A percentile compares a stretch with the other conserved stretches of the same genome.
Evolutionary conservation across 2,113 vertebrate genomes (phyloP).

Genomic region (Kryptolebias marmoratus): DNA sequence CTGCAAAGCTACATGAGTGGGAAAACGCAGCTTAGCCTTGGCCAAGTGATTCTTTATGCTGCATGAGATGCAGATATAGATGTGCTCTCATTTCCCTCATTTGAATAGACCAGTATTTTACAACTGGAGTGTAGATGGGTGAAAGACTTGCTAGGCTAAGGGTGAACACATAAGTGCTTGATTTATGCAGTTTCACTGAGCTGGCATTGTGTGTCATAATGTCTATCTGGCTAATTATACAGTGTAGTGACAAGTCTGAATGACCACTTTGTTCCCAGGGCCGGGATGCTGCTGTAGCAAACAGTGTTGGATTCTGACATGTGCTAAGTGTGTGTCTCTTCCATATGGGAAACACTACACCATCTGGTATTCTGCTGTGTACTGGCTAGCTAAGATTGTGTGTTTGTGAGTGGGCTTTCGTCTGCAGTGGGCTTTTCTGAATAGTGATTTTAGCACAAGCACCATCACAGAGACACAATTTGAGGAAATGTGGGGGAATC

Average conservation of each 20-base stretch:
- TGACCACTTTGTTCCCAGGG: slow-evolving; percentile 91
- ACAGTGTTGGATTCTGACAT: slow-evolving; percentile 80
- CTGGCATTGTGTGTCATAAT: slow-evolving; percentile 92
- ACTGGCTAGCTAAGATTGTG: slow-evolving; percentile 68
- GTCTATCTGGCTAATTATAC: slow-evolving; percentile 90
- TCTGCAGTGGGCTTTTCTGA: slow-evolving; percentile 53
- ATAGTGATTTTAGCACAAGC: slow-evolving; percentile 61
- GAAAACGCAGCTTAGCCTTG: slow-evolving; percentile 24
- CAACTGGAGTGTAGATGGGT: slow-evolving; percentile 51
- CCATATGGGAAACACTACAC: slow-evolving; percentile 79
- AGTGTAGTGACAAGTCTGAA: slow-evolving; percentile 85
- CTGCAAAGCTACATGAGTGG: slow-evolving; percentile 1
- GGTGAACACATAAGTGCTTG: slow-evolving; percentile 88
- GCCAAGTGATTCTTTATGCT: slow-evolving; percentile 32
- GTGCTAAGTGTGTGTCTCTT: slow-evolving; percentile 76
- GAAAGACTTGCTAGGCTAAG: slow-evolving; percentile 71
- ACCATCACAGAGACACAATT: slow-evolving; percentile 43
- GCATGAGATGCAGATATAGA: slow-evolving; percentile 37
- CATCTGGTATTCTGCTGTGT: slow-evolving; percentile 77
- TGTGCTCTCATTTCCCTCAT: slow-evolving; percentile 31
- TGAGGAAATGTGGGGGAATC: slow-evolving; percentile 48
- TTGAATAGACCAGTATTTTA: slow-evolving; percentile 49
- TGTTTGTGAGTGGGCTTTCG: slow-evolving; percentile 62
- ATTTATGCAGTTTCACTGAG: slow-evolving; percentile 91
- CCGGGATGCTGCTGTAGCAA: slow-evolving; percentile 79